Conservation (phyloP, 2,888 invertebrate species). For the Eupithecia tripunctaria region DNA sequence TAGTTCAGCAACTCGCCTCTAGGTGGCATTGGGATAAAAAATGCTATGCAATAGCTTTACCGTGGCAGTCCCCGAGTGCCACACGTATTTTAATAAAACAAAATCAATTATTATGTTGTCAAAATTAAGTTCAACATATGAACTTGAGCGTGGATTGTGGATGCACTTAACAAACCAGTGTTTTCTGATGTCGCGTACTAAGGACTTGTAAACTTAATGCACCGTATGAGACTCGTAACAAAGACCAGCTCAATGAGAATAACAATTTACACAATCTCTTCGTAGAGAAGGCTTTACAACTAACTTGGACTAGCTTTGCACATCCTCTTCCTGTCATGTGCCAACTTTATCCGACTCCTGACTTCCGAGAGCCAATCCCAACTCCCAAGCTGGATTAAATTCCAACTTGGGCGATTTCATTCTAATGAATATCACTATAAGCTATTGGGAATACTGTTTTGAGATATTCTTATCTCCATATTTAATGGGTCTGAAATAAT, state of each 20-base stretch:
- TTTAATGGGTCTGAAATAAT: background rate
- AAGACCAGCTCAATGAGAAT: background rate
- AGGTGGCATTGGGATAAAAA: no score
- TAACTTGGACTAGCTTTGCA: constrained; percentile 51
- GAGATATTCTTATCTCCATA: background rate
- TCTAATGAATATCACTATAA: constrained; percentile 1
- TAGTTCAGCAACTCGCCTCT: no score
- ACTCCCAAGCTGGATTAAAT: constrained; percentile 45
- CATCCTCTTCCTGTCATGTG: constrained; percentile 46
- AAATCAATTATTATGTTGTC: no score
- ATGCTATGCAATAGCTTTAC: no score
- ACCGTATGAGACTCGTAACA: background rate
- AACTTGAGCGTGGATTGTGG: background rate
- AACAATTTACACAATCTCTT: constrained; percentile 44
- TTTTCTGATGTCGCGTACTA: background rate
- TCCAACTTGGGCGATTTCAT: constrained; percentile 34
- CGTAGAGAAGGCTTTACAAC: constrained; percentile 42
- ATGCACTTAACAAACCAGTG: background rate
- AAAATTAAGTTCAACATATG: background rate
- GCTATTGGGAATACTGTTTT: constrained; percentile 4
- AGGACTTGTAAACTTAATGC: background rate
- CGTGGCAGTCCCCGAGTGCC: no score
- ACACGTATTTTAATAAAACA: no score
- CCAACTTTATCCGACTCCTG: constrained; percentile 48
- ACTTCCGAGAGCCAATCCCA: constrained; percentile 2